Conservation (phyloP, 2,888 invertebrate genomes). For the Cephalotes varians region DNA sequence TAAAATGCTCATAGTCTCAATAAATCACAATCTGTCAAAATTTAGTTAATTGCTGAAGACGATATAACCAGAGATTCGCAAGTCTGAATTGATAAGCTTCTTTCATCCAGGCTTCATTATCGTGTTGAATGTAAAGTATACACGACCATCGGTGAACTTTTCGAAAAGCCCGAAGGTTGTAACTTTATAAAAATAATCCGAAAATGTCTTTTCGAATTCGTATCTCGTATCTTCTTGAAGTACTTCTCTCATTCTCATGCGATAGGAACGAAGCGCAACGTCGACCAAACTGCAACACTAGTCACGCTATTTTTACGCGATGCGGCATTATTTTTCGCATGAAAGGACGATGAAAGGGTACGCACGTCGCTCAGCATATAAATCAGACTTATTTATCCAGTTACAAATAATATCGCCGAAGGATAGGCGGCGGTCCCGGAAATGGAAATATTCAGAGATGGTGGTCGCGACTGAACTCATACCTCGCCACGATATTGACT, state of each 20-base stretch:
- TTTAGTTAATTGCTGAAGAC: slow-evolving; percentile 56
- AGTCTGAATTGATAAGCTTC: background rate
- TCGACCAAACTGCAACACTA: background rate
- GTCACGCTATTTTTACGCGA: slow-evolving; percentile 15
- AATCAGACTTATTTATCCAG: slow-evolving; percentile 52
- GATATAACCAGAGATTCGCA: slow-evolving; percentile 14
- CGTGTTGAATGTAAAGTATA: slow-evolving; percentile 42
- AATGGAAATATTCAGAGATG: slow-evolving; percentile 50
- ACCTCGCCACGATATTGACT: slow-evolving; percentile 39
- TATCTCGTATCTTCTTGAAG: slow-evolving; percentile 39
- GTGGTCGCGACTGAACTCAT: slow-evolving; percentile 18
- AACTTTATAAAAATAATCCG: slow-evolving; percentile 51
- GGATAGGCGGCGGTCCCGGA: slow-evolving; percentile 33
- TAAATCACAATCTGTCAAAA: slow-evolving; percentile 8
- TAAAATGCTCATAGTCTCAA: slow-evolving; percentile 61
- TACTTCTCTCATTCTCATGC: slow-evolving; percentile 24
- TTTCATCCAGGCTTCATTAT: slow-evolving; percentile 45
- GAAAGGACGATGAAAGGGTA: slow-evolving; percentile 9
- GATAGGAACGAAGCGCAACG: background rate
- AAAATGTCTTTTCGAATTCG: slow-evolving; percentile 43
- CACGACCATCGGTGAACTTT: slow-evolving; percentile 49
- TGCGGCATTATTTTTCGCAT: slow-evolving; percentile 22
- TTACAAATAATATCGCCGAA: slow-evolving; percentile 48
- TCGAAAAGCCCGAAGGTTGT: background rate
- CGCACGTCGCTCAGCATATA: slow-evolving; percentile 23